phyloP scores from a whole-genome alignment of 2,797 vertebrate species.

The Heteromormyrus szaboi region DNA sequence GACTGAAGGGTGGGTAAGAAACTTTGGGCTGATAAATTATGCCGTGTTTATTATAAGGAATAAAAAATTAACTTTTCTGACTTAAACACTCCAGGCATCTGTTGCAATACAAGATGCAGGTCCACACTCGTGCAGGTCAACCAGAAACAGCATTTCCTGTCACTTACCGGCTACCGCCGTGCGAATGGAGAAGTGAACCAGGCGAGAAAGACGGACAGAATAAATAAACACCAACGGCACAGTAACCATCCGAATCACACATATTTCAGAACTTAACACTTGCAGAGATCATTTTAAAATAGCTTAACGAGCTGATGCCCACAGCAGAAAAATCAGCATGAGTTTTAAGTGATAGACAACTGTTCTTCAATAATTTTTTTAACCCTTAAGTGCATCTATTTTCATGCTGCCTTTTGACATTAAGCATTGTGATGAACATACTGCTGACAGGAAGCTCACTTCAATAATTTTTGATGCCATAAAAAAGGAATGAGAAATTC shows the following conservation, averaged over 20 bases:
- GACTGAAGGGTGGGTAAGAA: neutral
- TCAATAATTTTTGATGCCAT: neutral
- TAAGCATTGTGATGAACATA: neutral
- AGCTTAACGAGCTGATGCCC: neutral
- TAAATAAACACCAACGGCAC: slow-evolving; percentile 16
- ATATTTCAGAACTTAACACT: neutral
- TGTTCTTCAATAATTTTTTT: neutral
- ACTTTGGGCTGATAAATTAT: neutral
- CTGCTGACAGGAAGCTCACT: neutral
- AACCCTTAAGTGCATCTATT: neutral
- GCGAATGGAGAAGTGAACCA: slow-evolving; percentile 34
- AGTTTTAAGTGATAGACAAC: neutral
- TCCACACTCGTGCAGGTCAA: slow-evolving; percentile 45
- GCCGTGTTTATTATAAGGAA: neutral
- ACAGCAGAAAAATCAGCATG: neutral
- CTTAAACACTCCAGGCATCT: neutral
- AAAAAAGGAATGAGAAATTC: neutral
- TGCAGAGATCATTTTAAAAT: neutral
- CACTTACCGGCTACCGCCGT: slow-evolving; percentile 76
- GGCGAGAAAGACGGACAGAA: neutral
- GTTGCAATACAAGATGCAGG: slow-evolving; percentile 28
- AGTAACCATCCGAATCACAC: neutral
- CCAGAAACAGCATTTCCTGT: slow-evolving; percentile 20
- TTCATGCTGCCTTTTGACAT: neutral
- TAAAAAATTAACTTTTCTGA: neutral